Percentiles rank a stretch among this genome's conserved stretches.
These are phyloP conservation scores for Gisinianus flammeolus DNA, from an alignment of 2,888 invertebrate genomes.

Conservation along the genomic window DNA sequence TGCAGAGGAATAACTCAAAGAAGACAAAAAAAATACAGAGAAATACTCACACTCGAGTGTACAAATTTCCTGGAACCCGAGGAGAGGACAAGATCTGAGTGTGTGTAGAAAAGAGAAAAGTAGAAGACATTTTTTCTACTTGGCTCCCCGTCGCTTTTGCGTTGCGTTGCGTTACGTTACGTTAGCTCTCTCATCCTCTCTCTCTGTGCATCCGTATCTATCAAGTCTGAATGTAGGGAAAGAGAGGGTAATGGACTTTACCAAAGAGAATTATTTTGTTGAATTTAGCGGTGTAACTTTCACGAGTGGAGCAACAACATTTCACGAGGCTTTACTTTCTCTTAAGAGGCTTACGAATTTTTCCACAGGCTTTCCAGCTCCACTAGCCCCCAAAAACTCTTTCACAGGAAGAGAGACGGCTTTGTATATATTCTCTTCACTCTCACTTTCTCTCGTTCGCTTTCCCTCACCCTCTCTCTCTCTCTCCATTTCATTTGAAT, in stretches of 20 bases:
- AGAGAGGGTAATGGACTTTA: constrained; percentile 31
- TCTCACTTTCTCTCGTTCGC: no score
- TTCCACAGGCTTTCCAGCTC: neutral
- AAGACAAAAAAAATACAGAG: no score
- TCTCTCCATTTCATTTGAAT: constrained; percentile 2
- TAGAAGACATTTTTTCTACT: no score
- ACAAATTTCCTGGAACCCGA: no score
- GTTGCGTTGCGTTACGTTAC: no score
- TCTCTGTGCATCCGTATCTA: neutral
- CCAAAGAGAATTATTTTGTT: constrained; percentile 16
- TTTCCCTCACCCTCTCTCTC: neutral
- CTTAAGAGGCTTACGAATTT: constrained; percentile 23
- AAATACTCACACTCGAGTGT: no score
- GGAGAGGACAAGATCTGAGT: no score
- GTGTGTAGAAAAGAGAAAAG: no score
- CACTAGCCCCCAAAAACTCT: neutral
- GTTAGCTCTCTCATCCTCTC: neutral
- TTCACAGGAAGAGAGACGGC: neutral
- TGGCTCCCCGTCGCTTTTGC: no score
- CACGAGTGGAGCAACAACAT: neutral
- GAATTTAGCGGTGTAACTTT: constrained; percentile 21
- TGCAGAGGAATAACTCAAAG: no score
- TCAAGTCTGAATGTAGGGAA: no score
- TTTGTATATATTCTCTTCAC: no score
- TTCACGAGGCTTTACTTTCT: neutral